These are phyloP conservation scores for Paralichthys olivaceus DNA, from an alignment of 2,113 vertebrate species.

Conservation along the genomic window DNA sequence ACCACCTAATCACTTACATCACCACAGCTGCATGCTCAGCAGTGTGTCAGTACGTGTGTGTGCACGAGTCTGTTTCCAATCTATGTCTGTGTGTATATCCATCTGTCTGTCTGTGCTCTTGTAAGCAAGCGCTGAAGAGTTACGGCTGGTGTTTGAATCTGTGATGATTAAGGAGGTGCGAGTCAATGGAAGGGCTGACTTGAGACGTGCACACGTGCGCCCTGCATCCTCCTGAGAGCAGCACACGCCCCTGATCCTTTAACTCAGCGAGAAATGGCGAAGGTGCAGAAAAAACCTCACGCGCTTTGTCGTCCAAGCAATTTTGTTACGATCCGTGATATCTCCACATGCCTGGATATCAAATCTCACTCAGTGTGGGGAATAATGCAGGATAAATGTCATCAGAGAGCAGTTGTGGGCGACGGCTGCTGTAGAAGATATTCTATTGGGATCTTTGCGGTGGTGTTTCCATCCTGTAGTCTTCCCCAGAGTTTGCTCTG, in stretches of 20 bases:
- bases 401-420: constrained; percentile 35
- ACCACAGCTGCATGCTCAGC: constrained; percentile 81
- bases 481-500: constrained; percentile 66
- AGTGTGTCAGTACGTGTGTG: constrained; percentile 47
- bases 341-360: constrained; percentile 22
- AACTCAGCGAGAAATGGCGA: neutral
- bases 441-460: constrained; percentile 53
- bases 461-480: constrained; percentile 57
- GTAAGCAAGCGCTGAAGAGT: constrained; percentile 51
- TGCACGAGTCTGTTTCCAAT: constrained; percentile 62
- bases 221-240: neutral
- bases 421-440: constrained; percentile 21
- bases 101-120: constrained; percentile 43
- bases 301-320: neutral
- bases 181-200: constrained; percentile 38
- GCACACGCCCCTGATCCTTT: neutral
- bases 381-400: constrained; percentile 37
- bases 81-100: constrained; percentile 53
- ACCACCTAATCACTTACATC: constrained; percentile 82
- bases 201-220: constrained; percentile 26
- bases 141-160: constrained; percentile 48
- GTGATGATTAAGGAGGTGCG: constrained; percentile 54
- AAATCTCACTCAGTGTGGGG: constrained; percentile 36
- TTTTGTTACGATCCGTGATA: constrained; percentile 24
- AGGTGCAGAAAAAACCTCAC: neutral